phyloP scores from a whole-genome alignment of 2,797 vertebrate species.

The Amblyopsis hoosieri region DNA sequence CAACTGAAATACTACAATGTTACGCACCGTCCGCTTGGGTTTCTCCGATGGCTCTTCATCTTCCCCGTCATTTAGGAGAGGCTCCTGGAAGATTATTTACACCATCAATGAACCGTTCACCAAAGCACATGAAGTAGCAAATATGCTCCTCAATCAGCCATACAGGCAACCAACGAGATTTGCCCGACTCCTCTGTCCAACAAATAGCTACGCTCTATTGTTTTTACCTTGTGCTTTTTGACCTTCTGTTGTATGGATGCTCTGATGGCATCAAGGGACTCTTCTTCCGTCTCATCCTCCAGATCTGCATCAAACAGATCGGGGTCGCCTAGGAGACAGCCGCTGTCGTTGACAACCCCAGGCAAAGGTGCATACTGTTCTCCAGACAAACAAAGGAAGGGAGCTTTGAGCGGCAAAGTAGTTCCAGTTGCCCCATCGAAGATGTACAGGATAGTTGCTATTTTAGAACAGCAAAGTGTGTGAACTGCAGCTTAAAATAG shows the following conservation, averaged over 20 bases:
- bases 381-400: no score
- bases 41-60: slow-evolving; percentile 52
- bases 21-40: slow-evolving; percentile 68
- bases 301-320: slow-evolving; percentile 92
- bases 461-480: no score
- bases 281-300: slow-evolving; percentile 83
- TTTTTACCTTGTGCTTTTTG: slow-evolving; percentile 75
- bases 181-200: no score
- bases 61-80: slow-evolving; percentile 40
- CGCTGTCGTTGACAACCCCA: slow-evolving; percentile 86
- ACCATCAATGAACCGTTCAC: not conserved
- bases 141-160: no score
- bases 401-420: no score
- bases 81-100: slow-evolving; percentile 48
- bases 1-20: not conserved
- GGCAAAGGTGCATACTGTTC: slow-evolving; percentile 52
- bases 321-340: slow-evolving; percentile 86
- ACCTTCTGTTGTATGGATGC: slow-evolving; percentile 83
- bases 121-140: no score
- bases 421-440: no score
- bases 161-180: no score
- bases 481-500: no score
- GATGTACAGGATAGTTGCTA: no score
- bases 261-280: slow-evolving; percentile 88
- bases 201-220: not conserved